phyloP scores from a whole-genome alignment of 2,797 vertebrate species.

The Yasuhikotakia modesta region DNA sequence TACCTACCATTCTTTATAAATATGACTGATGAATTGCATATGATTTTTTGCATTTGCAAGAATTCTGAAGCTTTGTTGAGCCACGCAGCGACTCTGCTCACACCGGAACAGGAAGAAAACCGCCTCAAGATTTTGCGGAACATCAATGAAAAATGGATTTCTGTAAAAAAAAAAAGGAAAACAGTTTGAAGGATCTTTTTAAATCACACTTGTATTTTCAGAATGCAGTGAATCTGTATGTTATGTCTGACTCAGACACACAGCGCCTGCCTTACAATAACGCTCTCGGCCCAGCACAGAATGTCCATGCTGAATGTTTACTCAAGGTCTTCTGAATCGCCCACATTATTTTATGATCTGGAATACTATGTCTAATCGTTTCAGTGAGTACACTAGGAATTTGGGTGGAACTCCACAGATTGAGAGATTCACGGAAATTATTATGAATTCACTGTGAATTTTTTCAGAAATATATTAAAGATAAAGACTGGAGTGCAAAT shows the following conservation, averaged over 20 bases:
- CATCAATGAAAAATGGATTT: conserved; percentile 15
- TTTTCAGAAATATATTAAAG: not conserved
- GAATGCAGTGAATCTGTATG: conserved; percentile 4
- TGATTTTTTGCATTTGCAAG: not conserved
- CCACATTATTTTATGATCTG: conserved; percentile 21
- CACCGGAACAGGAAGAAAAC: not conserved
- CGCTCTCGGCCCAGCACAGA: conserved; percentile 35
- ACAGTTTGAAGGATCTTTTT: conserved; percentile 1
- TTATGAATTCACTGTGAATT: not conserved
- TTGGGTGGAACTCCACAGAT: not conserved
- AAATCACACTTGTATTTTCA: not conserved
- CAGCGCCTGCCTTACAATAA: conserved; percentile 28
- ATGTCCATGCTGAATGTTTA: conserved; percentile 40
- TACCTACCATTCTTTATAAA: no score
- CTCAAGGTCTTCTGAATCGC: conserved; percentile 43
- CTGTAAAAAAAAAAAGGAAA: not conserved
- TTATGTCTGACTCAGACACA: conserved; percentile 39
- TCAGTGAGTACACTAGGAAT: conserved; percentile 8
- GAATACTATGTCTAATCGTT: conserved; percentile 3
- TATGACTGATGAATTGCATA: no score
- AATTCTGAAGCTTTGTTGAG: not conserved
- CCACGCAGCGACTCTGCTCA: not conserved
- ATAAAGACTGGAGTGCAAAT: not conserved
- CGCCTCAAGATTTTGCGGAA: not conserved
- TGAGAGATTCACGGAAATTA: not conserved